These are phyloP conservation scores for Philypnodon macrostomus DNA, from an alignment of 2,797 vertebrate genomes.

Conservation along the genomic window DNA sequence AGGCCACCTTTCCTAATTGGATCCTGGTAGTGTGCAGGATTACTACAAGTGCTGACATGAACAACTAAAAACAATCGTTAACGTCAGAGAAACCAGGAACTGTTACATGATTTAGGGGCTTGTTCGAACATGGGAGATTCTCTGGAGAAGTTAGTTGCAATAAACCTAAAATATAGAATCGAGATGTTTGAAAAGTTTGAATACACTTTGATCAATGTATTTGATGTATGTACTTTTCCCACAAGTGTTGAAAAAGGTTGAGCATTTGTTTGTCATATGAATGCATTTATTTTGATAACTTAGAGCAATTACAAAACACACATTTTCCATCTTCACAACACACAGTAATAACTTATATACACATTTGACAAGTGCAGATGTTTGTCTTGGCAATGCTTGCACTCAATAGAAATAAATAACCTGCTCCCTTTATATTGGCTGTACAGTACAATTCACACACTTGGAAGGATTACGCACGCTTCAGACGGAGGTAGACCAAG, in stretches of 20 bases:
- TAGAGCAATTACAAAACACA: slow-evolving; percentile 42
- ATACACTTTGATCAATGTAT: slow-evolving; percentile 11
- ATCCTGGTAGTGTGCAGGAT: slow-evolving; percentile 15
- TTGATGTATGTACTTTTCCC: too few relatives aligned
- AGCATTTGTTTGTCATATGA: neutral
- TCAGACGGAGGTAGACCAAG: slow-evolving; percentile 38
- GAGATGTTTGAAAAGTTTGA: too few relatives aligned
- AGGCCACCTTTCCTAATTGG: neutral
- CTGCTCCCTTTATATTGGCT: slow-evolving; percentile 15
- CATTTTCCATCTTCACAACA: slow-evolving; percentile 30
- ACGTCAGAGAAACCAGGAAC: slow-evolving; percentile 24
- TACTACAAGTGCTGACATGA: slow-evolving; percentile 41
- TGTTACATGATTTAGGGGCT: slow-evolving; percentile 11
- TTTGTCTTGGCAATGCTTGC: slow-evolving; percentile 30
- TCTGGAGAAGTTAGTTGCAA: slow-evolving; percentile 11
- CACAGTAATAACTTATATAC: slow-evolving; percentile 59
- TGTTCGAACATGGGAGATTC: slow-evolving; percentile 21
- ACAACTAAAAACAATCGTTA: slow-evolving; percentile 22
- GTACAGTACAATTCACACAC: slow-evolving; percentile 39
- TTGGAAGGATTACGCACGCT: slow-evolving; percentile 22
- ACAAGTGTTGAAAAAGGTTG: too few relatives aligned
- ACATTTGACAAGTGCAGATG: slow-evolving; percentile 42
- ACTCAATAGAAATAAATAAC: slow-evolving; percentile 60
- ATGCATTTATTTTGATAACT: slow-evolving; percentile 46
- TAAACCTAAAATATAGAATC: neutral